Percentiles rank a stretch among this genome's conserved stretches.
Conservation (phyloP, 2,113 vertebrate species). For the Oryzias melastigma region DNA sequence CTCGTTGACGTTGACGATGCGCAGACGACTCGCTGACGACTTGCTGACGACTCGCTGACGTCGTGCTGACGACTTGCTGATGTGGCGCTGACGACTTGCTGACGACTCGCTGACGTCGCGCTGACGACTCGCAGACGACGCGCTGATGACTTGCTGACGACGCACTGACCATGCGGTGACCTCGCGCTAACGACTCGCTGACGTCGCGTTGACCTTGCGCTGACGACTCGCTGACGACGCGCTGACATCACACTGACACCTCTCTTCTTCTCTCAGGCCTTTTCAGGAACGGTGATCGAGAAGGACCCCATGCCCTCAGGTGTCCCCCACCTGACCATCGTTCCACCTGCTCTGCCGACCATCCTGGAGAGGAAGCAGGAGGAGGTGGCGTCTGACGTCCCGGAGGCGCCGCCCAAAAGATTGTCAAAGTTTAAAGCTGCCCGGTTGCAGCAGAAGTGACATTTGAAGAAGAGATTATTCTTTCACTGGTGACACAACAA, state of each 20-base stretch:
- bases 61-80: no score
- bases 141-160: no score
- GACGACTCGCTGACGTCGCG: no score
- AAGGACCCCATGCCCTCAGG: slow-evolving; percentile 85
- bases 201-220: no score
- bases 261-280: slow-evolving; percentile 80
- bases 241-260: background rate
- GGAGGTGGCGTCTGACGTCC: slow-evolving; percentile 78
- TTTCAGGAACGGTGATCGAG: slow-evolving; percentile 95
- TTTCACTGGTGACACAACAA: background rate
- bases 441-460: slow-evolving; percentile 83
- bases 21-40: no score
- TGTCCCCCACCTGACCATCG: slow-evolving; percentile 81
- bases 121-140: no score
- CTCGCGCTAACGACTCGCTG: no score
- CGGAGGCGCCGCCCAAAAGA: slow-evolving; percentile 67
- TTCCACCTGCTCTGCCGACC: slow-evolving; percentile 86
- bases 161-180: no score
- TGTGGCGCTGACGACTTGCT: no score
- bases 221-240: no score
- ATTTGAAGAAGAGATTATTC: background rate
- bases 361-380: slow-evolving; percentile 90
- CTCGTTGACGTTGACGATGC: no score
- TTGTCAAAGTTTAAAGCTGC: slow-evolving; percentile 94
- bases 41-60: no score